Evolutionary conservation across 2,888 invertebrate species (phyloP), one percentile per base, ranked within the genome.

Genomic region (Drosophila buzzatii): DNA sequence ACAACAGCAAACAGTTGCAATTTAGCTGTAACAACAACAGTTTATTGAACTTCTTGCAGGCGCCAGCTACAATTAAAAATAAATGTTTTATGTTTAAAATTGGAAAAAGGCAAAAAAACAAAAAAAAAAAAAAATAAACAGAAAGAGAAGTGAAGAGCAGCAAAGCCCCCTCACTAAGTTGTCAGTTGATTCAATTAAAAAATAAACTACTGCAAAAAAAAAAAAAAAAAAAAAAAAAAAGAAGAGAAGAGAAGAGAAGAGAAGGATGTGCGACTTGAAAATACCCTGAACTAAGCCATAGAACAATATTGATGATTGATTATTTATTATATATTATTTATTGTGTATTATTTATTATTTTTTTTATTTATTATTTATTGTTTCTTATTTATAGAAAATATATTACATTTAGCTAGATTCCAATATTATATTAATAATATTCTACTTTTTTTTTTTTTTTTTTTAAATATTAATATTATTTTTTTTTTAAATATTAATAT

Each of bases 21-120:
- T 66, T 63, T 70, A 70, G 76, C 66, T 57, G 78, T 51, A 61
- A 74, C 67, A 70, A 68, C 61, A 71, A 75, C 76, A 79, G 85
- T 89, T 85, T 86, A 75, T 85, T 85, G 85, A 85, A 85, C 85
- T 85, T 83, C 57, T 74, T 68, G 62, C 71, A 73, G 89, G 82
- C 82, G 82, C 89, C 85, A 89, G 61, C 62, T 79, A 81, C 85
- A 85, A 85, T 89, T 85, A 85, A 85, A 81, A 78, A 86, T 77
- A 86, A 83, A 83, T 86, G 86, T 78, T 73, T 67, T 42, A 76
- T 66, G 84, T 61, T 71, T 45, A 57, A 73, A 69, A 79, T 65
- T 64, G 62, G 52, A 41, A 37, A 39, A 44, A 27, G 57, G 69
- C 47, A 42, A 42, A 10, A 44, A 14, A 44, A 20, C 14, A 23